These are phyloP conservation scores for Hozukius guyotensis DNA, from an alignment of 2,797 vertebrate species.

Conservation along the genomic window DNA sequence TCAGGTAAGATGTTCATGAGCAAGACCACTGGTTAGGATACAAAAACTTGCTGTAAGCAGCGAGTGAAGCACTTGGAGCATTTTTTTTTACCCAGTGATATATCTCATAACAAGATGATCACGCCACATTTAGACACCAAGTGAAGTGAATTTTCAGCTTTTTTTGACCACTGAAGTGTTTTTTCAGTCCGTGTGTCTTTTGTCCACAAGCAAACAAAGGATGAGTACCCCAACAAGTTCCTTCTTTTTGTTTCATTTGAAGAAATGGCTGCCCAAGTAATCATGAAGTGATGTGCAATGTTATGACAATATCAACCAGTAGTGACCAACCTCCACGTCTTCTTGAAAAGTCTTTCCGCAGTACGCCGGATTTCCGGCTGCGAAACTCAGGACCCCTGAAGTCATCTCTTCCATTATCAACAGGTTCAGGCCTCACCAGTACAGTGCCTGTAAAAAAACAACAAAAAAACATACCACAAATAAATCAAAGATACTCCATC, in stretches of 20 bases:
- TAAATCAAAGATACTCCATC: neutral
- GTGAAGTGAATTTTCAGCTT: neutral
- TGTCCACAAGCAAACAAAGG: neutral
- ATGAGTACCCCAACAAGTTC: neutral
- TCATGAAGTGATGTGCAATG: neutral
- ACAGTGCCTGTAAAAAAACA: constrained; percentile 87
- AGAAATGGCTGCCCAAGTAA: neutral
- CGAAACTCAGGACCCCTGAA: constrained; percentile 99
- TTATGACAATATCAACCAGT: neutral
- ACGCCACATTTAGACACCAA: neutral
- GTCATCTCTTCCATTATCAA: constrained; percentile 94
- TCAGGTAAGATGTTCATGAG: neutral
- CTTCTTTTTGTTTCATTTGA: neutral
- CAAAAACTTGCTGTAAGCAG: neutral
- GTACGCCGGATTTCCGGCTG: constrained; percentile 83
- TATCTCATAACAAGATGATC: neutral
- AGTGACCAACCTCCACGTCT: constrained; percentile 90
- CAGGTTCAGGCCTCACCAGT: constrained; percentile 94
- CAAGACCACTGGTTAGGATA: neutral
- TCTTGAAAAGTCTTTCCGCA: constrained; percentile 89
- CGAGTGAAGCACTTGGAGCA: neutral
- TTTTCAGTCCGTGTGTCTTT: neutral
- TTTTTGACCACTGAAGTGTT: neutral
- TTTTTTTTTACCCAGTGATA: neutral
- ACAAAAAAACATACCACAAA: neutral